Conservation (phyloP, 2,888 invertebrate species). For the Chrysolina haemoptera region DNA sequence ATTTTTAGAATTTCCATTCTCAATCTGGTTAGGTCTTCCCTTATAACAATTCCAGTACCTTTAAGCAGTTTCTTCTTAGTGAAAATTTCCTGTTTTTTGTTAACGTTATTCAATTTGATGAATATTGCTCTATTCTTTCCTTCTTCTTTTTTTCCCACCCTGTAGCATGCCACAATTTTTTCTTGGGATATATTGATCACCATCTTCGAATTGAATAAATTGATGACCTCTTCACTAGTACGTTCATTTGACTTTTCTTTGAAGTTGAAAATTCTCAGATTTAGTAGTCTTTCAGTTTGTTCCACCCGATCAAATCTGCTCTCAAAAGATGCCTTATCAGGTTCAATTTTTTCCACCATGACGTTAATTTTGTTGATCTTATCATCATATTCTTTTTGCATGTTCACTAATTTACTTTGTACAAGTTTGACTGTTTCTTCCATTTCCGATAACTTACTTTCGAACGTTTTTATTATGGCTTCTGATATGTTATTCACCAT, state of each 20-base stretch:
- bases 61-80: too few relatives aligned
- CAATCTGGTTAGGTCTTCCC: too few relatives aligned
- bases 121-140: background rate
- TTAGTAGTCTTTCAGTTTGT: background rate
- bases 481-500: constrained; percentile 4
- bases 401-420: background rate
- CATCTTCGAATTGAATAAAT: background rate
- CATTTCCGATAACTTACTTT: background rate
- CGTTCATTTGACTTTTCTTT: constrained; percentile 7
- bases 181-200: background rate
- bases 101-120: background rate
- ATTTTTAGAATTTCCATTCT: background rate
- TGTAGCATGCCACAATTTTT: background rate
- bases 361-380: background rate
- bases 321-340: background rate
- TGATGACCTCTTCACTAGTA: constrained; percentile 8
- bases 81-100: too few relatives aligned
- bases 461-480: constrained; percentile 11
- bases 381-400: constrained; percentile 8
- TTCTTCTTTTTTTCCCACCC: constrained; percentile 1
- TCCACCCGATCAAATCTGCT: background rate
- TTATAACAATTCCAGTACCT: too few relatives aligned
- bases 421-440: background rate
- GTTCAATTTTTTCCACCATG: background rate
- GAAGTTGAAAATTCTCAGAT: background rate